Evolutionary conservation across 2,888 invertebrate species (phyloP).

Genomic region (Lacanobia wlatinum): DNA sequence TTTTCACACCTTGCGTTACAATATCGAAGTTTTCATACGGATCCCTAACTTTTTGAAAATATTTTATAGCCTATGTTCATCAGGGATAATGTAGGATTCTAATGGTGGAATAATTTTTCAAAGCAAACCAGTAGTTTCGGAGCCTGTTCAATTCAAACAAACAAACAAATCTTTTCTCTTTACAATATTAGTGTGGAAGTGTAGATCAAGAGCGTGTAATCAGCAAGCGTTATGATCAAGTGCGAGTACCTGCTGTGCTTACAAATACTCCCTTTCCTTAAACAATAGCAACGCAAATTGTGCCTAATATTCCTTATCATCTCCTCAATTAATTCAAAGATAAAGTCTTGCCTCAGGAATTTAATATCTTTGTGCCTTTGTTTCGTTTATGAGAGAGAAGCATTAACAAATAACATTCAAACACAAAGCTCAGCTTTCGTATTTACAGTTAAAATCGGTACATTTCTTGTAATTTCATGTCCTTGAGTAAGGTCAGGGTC

Average conservation of each 20-base stretch:
- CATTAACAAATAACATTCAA: conserved; percentile 14
- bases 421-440: conserved; percentile 23
- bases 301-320: conserved; percentile 8
- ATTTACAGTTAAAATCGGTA: conserved; percentile 7
- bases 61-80: too few relatives aligned
- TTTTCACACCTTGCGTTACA: too few relatives aligned
- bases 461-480: conserved; percentile 40
- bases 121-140: too few relatives aligned
- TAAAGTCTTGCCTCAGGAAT: conserved; percentile 14
- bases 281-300: neutral
- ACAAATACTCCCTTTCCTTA: neutral
- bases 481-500: conserved; percentile 40
- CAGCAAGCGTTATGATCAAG: neutral
- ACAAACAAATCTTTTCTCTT: too few relatives aligned
- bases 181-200: too few relatives aligned
- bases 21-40: too few relatives aligned
- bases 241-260: neutral
- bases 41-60: too few relatives aligned
- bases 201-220: neutral
- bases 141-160: too few relatives aligned
- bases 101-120: too few relatives aligned
- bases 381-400: neutral
- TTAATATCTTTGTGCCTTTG: neutral
- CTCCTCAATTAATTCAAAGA: conserved; percentile 14
- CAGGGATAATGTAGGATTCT: too few relatives aligned